A percentile compares a stretch with the other conserved stretches of the same genome.
phyloP scores from a whole-genome alignment of 2,113 vertebrate species.

The Corythoichthys intestinalis region DNA sequence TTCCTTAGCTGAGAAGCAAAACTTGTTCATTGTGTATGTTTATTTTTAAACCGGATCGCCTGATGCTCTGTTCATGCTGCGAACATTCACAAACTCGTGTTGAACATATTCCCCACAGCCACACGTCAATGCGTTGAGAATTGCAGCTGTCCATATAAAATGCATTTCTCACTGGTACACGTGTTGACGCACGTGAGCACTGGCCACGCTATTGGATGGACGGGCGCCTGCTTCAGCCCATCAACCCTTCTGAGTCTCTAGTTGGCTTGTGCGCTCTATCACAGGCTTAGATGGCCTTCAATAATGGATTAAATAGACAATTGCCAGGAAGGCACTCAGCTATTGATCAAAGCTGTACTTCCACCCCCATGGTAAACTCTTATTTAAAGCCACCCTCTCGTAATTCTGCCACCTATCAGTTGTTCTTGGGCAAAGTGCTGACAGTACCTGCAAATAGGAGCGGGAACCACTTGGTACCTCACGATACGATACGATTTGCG shows the following conservation, averaged over 20 bases:
- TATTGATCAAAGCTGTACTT: constrained; percentile 67
- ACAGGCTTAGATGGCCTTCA: constrained; percentile 43
- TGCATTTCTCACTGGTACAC: constrained; percentile 16
- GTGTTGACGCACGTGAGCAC: constrained; percentile 22
- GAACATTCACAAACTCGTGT: not conserved
- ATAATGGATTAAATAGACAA: constrained; percentile 75
- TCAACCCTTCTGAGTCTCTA: constrained; percentile 22
- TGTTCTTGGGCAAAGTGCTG: constrained; percentile 27
- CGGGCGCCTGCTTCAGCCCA: constrained; percentile 36
- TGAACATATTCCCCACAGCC: not conserved
- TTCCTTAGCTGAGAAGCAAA: not conserved
- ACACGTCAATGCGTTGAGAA: constrained; percentile 2
- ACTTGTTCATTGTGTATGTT: not conserved
- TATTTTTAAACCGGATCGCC: constrained; percentile 2
- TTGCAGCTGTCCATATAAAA: constrained; percentile 12
- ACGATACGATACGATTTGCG: too few species aligned
- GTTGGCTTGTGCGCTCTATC: constrained; percentile 16
- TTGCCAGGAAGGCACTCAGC: constrained; percentile 74
- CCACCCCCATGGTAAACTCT: constrained; percentile 13
- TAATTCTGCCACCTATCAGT: constrained; percentile 43
- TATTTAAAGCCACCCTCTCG: constrained; percentile 55
- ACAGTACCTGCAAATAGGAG: too few species aligned
- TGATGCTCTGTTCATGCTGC: constrained; percentile 1
- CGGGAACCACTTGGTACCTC: too few species aligned
- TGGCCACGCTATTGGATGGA: not conserved